These are phyloP conservation scores for Phylloscopus trochiloides DNA, from an alignment of 2,113 vertebrate genomes.

Conservation along the genomic window DNA sequence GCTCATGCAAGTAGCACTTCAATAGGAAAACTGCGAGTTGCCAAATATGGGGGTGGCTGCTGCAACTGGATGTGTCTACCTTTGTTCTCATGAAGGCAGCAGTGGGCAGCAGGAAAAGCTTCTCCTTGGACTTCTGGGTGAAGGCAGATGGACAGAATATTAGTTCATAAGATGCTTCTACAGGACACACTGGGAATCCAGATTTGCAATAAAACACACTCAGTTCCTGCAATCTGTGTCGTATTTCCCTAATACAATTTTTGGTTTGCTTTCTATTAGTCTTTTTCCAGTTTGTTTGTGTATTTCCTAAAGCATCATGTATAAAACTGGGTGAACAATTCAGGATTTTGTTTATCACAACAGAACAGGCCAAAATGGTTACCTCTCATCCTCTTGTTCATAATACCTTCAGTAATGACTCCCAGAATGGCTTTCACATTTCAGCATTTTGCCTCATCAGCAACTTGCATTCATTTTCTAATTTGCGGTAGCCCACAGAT, in stretches of 20 bases:
- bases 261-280: not conserved
- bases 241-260: not conserved
- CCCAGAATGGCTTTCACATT: not conserved
- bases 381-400: not conserved
- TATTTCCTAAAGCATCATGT: not conserved
- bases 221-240: not conserved
- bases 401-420: not conserved
- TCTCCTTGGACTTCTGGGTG: not conserved
- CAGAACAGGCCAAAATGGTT: not conserved
- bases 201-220: not conserved
- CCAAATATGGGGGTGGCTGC: not conserved
- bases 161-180: not conserved
- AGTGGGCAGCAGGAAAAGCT: not conserved
- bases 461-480: not conserved
- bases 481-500: not conserved
- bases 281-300: not conserved
- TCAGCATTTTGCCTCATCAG: not conserved
- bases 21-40: not conserved
- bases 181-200: not conserved
- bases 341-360: not conserved
- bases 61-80: not conserved
- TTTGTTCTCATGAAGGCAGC: not conserved
- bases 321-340: not conserved
- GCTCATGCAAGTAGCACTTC: not conserved
- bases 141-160: not conserved